These are phyloP conservation scores for Noctua janthe DNA, from an alignment of 2,888 invertebrate species.

Conservation along the genomic window DNA sequence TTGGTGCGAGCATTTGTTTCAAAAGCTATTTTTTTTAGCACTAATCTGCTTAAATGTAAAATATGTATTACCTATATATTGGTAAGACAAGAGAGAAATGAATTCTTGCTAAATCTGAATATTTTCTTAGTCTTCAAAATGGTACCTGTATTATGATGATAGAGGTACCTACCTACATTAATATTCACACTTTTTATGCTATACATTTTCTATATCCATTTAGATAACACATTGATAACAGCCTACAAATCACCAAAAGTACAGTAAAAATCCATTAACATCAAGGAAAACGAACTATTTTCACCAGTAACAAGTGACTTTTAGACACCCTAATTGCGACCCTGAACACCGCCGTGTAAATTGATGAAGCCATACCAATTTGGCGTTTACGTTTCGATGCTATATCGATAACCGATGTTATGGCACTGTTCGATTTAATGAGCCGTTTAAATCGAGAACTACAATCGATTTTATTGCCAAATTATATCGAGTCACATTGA, in stretches of 20 bases:
- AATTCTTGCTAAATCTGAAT: background rate
- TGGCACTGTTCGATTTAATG: constrained; percentile 79
- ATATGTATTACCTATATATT: background rate
- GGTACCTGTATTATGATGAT: background rate
- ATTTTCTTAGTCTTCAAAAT: background rate
- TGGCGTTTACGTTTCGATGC: constrained; percentile 73
- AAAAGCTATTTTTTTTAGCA: constrained; percentile 10
- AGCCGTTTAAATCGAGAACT: constrained; percentile 78
- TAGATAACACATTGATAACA: background rate
- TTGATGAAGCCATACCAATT: constrained; percentile 75
- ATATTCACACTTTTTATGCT: background rate
- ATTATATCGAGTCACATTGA: constrained; percentile 55
- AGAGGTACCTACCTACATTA: background rate
- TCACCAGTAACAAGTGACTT: background rate
- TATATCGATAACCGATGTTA: constrained; percentile 71
- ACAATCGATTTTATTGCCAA: constrained; percentile 72
- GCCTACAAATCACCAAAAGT: background rate
- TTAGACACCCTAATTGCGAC: constrained; percentile 36
- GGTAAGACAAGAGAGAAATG: background rate
- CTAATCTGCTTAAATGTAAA: background rate
- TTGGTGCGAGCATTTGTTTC: constrained; percentile 14
- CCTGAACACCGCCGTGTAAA: constrained; percentile 57
- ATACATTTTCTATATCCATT: background rate
- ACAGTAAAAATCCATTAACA: background rate
- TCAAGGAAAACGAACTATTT: background rate